Evolutionary conservation across 2,797 vertebrate species (phyloP), one percentile per base, ranked within the genome.

Genomic region (Tokudaia tokunoshimensis): DNA sequence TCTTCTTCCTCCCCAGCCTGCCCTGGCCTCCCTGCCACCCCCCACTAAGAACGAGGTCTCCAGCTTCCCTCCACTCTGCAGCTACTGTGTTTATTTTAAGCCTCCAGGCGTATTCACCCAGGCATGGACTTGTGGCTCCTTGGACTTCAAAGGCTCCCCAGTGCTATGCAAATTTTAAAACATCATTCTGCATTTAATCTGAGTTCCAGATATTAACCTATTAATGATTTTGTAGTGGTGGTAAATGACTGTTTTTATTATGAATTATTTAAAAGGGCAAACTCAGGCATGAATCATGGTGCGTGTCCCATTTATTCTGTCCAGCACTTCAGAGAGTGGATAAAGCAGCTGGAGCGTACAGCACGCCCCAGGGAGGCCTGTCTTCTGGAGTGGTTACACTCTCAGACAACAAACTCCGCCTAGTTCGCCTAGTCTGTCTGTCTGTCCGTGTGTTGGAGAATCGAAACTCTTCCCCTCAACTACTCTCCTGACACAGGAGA

Each of bases 151-250:
- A 52, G 95, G 63, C 57, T 96, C 94, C 87, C 98, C 94, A 94
- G n/a, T 59, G 15, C 95, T 79, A n/a, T 59, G 31, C 37, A 92
- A n/a, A 95, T 91, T 95, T 52, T 81, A 90, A 95, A 92, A 87
- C 83, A 9, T 80, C 92, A n/a, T 85, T 65, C 92, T n/a, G 74
- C 87, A 13, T 96, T 97, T 97, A 94, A 59, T 95, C 57, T 70
- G 95, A 95, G 91, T 79, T 93, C 50, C 17, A 1, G 95, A 94
- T 96, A 97, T 96, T 98, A 98, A 96, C 95, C 97, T 86, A 87
- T 96, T 96, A 98, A 34, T 74, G 91, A 89, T 96, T 96, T 72
- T 84, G 97, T 96, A 97, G 93, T 34, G 85, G 78, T 29, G 11
- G 78, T 74, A 81, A 81, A 17, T 79, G 14, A 61, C 59, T 88